Percentiles rank a stretch among this genome's conserved stretches.
Conservation (phyloP, 1,140 invertebrate genomes). For the Aphaenogaster ashmeadi region DNA sequence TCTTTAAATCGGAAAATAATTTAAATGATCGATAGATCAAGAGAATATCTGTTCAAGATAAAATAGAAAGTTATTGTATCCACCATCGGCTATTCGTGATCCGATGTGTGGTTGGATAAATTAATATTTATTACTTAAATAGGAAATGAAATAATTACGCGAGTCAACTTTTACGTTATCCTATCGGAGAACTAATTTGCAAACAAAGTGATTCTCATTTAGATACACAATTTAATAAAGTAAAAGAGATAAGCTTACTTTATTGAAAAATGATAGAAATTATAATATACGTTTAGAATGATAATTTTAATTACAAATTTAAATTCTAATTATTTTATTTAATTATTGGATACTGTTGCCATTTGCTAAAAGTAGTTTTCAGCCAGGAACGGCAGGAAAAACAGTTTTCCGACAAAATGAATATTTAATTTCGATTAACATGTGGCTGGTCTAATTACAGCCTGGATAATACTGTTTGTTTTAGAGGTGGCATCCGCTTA, state of each 20-base stretch:
- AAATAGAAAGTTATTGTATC: constrained; percentile 45
- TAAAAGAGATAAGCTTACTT: neutral
- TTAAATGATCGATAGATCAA: neutral
- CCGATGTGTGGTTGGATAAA: neutral
- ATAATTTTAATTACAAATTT: neutral
- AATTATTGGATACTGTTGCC: neutral
- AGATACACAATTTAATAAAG: neutral
- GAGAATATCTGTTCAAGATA: constrained; percentile 51
- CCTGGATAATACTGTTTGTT: constrained; percentile 48
- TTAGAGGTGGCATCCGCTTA: constrained; percentile 94
- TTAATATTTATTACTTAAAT: neutral
- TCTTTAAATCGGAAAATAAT: neutral
- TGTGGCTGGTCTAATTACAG: neutral
- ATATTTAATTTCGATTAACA: neutral
- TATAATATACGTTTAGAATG: neutral
- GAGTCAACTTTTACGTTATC: neutral
- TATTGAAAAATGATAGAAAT: neutral
- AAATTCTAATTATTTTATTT: constrained; percentile 4
- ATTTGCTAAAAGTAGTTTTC: constrained; percentile 5
- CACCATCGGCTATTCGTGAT: constrained; percentile 21
- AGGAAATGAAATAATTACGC: neutral
- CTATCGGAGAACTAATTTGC: neutral
- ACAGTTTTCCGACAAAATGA: neutral
- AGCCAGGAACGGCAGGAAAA: neutral
- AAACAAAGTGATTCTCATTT: neutral